Evolutionary conservation across 1,140 invertebrate genomes (phyloP), one percentile per base, ranked within the genome.

Genomic region (Atopsyche davidsoni): DNA sequence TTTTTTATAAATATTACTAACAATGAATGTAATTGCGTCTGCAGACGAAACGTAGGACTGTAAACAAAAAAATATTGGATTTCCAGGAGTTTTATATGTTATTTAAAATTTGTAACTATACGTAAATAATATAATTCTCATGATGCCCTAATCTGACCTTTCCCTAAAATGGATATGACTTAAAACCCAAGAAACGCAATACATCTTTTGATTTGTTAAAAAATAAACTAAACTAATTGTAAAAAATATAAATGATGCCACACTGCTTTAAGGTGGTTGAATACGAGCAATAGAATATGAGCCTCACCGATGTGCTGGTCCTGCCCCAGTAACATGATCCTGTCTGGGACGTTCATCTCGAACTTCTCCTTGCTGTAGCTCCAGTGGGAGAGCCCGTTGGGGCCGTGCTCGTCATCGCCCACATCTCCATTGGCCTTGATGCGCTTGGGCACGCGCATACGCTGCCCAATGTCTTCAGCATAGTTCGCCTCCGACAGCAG

Each of bases 291-390:
- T 3, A 23, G 2, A 25, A 46, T 13, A 18, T 38, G n/a, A n/a
- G n/a, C n/a, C 9, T 63, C 63, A 78, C 76, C 77, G 63, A 87
- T 61, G 69, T 89, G 85, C 64, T 89, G 85, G 60, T 92, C 87
- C 65, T 90, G 83, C 13, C 87, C 90, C 58, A 83, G 76, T 42
- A 92, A 87, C 53, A 93, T 73, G 67, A 94, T 93, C 62, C 89
- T 76, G 58, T 92, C 89, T n/a, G 90, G 90, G 21, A 94, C 89
- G 63, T 83, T 82, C 90, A 93, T 94, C 54, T 87, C 80, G 66
- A 86, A 80, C 70, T 86, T 86, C 55, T 88, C 84, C 63, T 72
- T 72, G 46, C 66, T 64, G 60, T 80, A 80, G 60, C 78, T 79
- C 84, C 84, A 87, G 22, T 67, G 72, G 46, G 75, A 70, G 9